These are phyloP conservation scores for Agrilus mali DNA, from an alignment of 2,888 invertebrate species.

Conservation along the genomic window DNA sequence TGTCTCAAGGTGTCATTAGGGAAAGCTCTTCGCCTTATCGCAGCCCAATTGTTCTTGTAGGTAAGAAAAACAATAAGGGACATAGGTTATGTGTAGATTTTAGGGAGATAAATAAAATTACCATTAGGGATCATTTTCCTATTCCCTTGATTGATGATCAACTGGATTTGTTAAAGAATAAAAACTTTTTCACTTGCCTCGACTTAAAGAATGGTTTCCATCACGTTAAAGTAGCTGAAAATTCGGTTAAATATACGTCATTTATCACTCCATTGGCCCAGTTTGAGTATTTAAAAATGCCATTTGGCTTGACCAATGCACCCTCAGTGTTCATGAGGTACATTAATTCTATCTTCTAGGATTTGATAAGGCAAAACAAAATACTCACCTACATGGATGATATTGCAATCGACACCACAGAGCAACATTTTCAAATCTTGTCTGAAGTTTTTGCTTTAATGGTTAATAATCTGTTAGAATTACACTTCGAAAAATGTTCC, in stretches of 20 bases:
- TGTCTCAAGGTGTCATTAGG: slow-evolving; percentile 15
- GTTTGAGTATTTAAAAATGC: slow-evolving; percentile 21
- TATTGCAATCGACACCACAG: neutral
- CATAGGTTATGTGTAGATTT: slow-evolving; percentile 18
- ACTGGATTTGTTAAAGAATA: slow-evolving; percentile 16
- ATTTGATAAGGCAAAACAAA: slow-evolving; percentile 2
- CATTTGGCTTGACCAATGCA: slow-evolving; percentile 19
- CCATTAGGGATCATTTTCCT: slow-evolving; percentile 15
- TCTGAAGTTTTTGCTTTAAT: neutral
- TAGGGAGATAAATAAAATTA: slow-evolving; percentile 16
- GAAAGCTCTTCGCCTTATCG: slow-evolving; percentile 20
- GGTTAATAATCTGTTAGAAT: neutral
- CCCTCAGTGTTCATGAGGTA: slow-evolving; percentile 6
- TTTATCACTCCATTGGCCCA: slow-evolving; percentile 20
- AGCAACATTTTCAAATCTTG: neutral
- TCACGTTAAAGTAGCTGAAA: slow-evolving; percentile 17
- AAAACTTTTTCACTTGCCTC: slow-evolving; percentile 18
- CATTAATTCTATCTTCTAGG: no score
- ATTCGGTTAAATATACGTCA: slow-evolving; percentile 19
- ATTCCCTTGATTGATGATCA: slow-evolving; percentile 19
- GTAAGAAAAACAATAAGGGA: slow-evolving; percentile 16
- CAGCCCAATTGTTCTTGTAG: slow-evolving; percentile 15
- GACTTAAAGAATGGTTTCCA: slow-evolving; percentile 22
- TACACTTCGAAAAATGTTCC: neutral
- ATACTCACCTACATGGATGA: neutral